These are phyloP conservation scores for Acropora yongei DNA, from an alignment of 64 coral and sea anemone genomes.

Conservation along the genomic window DNA sequence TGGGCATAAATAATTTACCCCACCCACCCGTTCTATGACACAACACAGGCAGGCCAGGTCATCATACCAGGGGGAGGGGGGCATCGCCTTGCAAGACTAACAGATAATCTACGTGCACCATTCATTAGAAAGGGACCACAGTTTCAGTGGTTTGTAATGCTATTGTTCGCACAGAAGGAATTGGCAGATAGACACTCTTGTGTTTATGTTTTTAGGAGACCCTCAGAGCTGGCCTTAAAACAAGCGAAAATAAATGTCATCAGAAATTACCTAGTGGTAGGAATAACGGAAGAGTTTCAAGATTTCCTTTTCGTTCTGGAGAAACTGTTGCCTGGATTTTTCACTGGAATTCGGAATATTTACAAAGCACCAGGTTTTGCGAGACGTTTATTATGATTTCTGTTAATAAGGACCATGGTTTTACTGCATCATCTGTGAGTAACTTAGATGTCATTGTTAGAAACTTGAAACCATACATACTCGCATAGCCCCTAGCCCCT, in stretches of 20 bases:
- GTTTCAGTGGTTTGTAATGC: no score
- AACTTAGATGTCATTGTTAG: background rate
- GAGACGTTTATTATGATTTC: background rate
- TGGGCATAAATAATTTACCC: no score
- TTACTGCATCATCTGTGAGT: background rate
- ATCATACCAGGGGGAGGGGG: no score
- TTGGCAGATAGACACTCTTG: background rate
- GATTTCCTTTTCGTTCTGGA: conserved; percentile 84
- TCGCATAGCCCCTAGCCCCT: background rate
- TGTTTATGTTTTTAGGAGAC: conserved; percentile 17
- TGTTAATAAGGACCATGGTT: background rate
- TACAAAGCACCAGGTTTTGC: conserved; percentile 72
- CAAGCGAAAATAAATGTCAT: conserved; percentile 82
- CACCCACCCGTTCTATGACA: no score
- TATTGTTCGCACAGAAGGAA: no score
- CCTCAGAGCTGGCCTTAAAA: conserved; percentile 58
- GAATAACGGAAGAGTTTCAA: conserved; percentile 83
- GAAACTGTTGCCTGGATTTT: conserved; percentile 84
- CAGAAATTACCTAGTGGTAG: conserved; percentile 80
- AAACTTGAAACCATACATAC: background rate
- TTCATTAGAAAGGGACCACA: no score
- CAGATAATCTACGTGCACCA: no score
- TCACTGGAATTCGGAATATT: conserved; percentile 56
- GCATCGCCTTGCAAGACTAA: no score
- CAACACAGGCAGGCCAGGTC: no score